Evolutionary conservation across 2,888 invertebrate genomes (phyloP).

Genomic region (Teleiodes luculella): DNA sequence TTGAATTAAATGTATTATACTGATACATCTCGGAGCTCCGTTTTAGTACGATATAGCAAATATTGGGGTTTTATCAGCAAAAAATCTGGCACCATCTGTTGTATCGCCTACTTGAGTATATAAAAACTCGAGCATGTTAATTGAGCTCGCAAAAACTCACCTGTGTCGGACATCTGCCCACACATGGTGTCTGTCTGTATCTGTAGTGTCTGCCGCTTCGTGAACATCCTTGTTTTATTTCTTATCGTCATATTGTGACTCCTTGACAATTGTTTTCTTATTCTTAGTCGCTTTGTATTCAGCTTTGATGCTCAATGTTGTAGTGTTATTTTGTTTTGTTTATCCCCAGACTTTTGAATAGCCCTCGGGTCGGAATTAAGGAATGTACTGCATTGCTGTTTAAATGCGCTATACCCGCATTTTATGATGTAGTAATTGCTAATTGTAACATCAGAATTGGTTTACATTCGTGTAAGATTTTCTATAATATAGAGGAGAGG

Average conservation of each 20-base stretch:
- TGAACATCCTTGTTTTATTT: constrained; percentile 1
- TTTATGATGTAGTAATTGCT: no score
- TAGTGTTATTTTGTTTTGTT: no score
- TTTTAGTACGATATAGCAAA: constrained; percentile 2
- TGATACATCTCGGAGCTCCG: neutral
- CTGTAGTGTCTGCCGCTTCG: neutral
- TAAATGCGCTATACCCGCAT: no score
- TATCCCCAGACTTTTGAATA: no score
- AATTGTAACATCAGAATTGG: no score
- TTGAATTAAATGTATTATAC: neutral
- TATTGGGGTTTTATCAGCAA: constrained; percentile 4
- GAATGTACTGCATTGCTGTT: no score
- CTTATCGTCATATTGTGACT: neutral
- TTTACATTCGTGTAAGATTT: neutral
- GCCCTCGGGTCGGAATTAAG: no score
- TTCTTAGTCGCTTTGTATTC: neutral
- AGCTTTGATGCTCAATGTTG: neutral
- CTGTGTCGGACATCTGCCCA: constrained; percentile 17
- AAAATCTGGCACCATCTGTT: constrained; percentile 13
- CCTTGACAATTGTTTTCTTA: neutral
- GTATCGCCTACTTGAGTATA: constrained; percentile 12
- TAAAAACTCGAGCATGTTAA: constrained; percentile 16
- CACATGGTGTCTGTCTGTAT: constrained; percentile 7
- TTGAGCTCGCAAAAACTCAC: constrained; percentile 9
- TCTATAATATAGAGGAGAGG: no score